A percentile compares a stretch with the other conserved stretches of the same genome.
These are phyloP conservation scores for Melieria crassipennis DNA, from an alignment of 2,888 invertebrate genomes.

Conservation along the genomic window DNA sequence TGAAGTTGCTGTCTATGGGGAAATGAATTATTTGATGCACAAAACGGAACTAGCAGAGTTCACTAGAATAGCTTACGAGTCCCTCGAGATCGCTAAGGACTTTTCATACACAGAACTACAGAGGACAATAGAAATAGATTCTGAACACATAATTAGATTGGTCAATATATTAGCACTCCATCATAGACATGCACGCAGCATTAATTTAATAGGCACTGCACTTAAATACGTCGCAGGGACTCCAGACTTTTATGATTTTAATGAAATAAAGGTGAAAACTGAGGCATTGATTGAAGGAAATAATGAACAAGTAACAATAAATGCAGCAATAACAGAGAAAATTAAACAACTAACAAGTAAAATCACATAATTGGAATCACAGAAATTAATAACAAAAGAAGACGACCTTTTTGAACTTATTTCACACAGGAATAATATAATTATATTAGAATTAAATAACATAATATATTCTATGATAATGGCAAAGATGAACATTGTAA, in stretches of 20 bases:
- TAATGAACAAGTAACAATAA: neutral
- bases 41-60: slow-evolving; percentile 4
- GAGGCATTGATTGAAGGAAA: neutral
- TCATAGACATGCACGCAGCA: no score
- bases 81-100: neutral
- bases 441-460: no score
- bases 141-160: neutral
- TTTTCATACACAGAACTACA: neutral
- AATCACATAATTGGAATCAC: no score
- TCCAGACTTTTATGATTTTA: neutral
- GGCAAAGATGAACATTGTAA: no score
- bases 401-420: no score
- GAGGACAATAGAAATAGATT: neutral
- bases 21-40: slow-evolving; percentile 2
- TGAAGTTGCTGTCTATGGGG: slow-evolving; percentile 5
- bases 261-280: neutral
- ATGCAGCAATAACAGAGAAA: neutral
- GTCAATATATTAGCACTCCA: neutral
- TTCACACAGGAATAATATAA: no score
- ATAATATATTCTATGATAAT: no score
- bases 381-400: no score
- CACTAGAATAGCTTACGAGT: neutral
- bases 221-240: no score
- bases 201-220: no score
- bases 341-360: no score